phyloP scores from a whole-genome alignment of 2,113 vertebrate genomes.

The Odontesthes bonariensis region DNA sequence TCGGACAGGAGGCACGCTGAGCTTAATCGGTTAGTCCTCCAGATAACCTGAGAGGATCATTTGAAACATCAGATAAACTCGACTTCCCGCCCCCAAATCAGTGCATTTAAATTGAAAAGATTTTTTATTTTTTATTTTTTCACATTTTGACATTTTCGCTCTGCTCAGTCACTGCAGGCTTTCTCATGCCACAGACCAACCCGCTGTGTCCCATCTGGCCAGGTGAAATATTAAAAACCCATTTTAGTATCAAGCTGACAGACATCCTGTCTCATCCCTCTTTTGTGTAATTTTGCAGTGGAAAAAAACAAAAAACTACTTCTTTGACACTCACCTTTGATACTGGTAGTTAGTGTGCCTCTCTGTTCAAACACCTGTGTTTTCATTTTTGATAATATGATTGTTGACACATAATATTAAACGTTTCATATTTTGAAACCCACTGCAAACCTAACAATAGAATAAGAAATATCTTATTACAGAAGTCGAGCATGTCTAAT shows the following conservation, averaged over 20 bases:
- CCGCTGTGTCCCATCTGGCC: constrained; percentile 29
- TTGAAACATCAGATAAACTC: constrained; percentile 10
- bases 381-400: too few relatives aligned
- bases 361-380: too few relatives aligned
- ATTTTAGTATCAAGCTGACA: constrained; percentile 33
- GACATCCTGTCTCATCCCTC: neutral
- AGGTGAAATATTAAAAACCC: constrained; percentile 25
- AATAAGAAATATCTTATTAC: neutral
- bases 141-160: constrained; percentile 32
- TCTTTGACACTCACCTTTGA: too few relatives aligned
- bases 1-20: neutral
- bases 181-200: constrained; percentile 15
- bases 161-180: constrained; percentile 3
- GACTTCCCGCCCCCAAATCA: constrained; percentile 24
- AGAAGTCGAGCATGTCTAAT: neutral
- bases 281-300: too few relatives aligned
- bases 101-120: neutral
- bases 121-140: constrained; percentile 8
- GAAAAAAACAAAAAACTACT: too few relatives aligned
- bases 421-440: too few relatives aligned
- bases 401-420: too few relatives aligned
- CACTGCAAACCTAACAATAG: too few relatives aligned
- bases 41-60: constrained; percentile 1
- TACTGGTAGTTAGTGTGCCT: too few relatives aligned
- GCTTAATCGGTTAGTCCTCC: constrained; percentile 16